Conservation (phyloP, 2,888 invertebrate species). For the Saturnia pavonia region DNA sequence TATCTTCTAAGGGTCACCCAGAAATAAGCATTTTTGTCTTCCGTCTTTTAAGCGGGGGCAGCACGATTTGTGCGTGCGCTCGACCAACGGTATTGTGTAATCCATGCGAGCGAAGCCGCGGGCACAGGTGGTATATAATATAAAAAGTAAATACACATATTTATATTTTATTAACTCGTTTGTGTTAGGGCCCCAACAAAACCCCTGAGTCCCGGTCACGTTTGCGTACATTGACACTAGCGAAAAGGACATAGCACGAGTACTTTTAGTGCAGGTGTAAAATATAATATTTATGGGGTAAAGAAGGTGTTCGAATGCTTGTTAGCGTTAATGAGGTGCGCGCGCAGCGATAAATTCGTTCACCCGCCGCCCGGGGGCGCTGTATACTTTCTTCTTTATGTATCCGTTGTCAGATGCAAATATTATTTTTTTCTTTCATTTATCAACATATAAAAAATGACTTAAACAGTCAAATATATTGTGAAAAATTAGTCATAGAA, state of each 20-base stretch:
- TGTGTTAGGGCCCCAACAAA: background rate
- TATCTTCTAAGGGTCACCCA: too few relatives aligned
- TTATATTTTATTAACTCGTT: background rate
- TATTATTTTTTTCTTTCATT: background rate
- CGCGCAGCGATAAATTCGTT: conserved; percentile 73
- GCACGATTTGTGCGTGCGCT: too few relatives aligned
- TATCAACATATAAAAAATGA: background rate
- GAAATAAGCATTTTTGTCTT: too few relatives aligned
- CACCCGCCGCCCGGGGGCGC: conserved; percentile 70
- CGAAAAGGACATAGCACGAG: conserved; percentile 23
- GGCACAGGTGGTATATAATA: too few relatives aligned
- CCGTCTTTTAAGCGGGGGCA: too few relatives aligned
- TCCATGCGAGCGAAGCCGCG: too few relatives aligned
- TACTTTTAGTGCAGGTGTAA: conserved; percentile 73
- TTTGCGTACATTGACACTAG: conserved; percentile 4
- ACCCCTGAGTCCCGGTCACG: background rate
- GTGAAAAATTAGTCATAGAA: too few relatives aligned
- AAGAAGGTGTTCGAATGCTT: conserved; percentile 75
- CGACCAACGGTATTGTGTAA: too few relatives aligned
- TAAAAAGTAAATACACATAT: too few relatives aligned
- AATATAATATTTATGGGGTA: conserved; percentile 79
- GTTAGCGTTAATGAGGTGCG: conserved; percentile 79
- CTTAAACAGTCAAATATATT: background rate
- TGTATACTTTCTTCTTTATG: conserved; percentile 75
- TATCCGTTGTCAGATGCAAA: conserved; percentile 48